Percentiles rank a stretch among this genome's conserved stretches.
These are phyloP conservation scores for Hermatobates lingyangjiaoensis DNA, from an alignment of 1,140 invertebrate species.

Conservation along the genomic window DNA sequence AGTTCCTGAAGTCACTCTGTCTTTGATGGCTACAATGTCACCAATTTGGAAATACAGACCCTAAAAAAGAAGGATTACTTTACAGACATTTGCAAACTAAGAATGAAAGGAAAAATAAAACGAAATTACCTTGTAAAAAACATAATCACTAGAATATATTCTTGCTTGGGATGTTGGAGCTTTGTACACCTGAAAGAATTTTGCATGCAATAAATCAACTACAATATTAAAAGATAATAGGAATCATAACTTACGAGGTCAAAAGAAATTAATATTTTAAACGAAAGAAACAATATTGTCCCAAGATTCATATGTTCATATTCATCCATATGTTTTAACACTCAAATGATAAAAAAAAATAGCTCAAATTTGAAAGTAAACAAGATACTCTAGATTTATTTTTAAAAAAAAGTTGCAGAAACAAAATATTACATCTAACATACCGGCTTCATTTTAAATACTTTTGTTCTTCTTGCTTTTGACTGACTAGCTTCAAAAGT, in stretches of 20 bases:
- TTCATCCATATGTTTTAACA: too few relatives aligned
- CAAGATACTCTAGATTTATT: too few relatives aligned
- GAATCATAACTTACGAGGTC: too few relatives aligned
- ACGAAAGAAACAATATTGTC: too few relatives aligned
- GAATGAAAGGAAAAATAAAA: not conserved
- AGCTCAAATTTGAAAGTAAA: too few relatives aligned
- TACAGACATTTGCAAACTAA: not conserved
- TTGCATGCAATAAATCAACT: too few relatives aligned
- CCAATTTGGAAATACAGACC: slow-evolving; percentile 46
- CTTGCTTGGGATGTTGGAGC: not conserved
- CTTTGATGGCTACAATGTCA: slow-evolving; percentile 73
- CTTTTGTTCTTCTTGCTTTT: not conserved
- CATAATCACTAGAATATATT: slow-evolving; percentile 1
- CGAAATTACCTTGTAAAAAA: not conserved
- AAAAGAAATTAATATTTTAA: too few relatives aligned
- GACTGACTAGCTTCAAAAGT: not conserved
- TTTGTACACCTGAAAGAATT: not conserved
- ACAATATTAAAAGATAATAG: too few relatives aligned
- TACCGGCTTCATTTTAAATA: not conserved
- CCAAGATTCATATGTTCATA: too few relatives aligned
- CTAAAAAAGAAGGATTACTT: not conserved
- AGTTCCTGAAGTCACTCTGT: slow-evolving; percentile 39
- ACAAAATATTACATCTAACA: too few relatives aligned
- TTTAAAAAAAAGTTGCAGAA: too few relatives aligned
- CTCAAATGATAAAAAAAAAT: too few relatives aligned